phyloP scores from a whole-genome alignment of 1,140 invertebrate genomes.

The Stegodyphus dumicola region DNA sequence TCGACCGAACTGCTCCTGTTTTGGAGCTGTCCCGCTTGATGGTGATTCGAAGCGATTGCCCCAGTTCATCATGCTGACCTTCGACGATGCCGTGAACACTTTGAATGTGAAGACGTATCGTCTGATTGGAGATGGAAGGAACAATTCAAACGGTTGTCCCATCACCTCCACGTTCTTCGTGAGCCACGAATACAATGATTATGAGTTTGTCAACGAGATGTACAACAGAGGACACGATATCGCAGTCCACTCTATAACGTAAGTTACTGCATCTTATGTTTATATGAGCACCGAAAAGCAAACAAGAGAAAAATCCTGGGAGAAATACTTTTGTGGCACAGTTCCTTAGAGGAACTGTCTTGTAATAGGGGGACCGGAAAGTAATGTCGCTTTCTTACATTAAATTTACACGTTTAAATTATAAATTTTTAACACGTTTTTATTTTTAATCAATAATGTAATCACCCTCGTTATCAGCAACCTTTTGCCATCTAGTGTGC shows the following conservation, averaged over 20 bases:
- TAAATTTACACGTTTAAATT: too few relatives aligned
- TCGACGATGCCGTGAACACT: constrained; percentile 75
- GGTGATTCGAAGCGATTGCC: constrained; percentile 4
- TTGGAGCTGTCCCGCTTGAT: constrained; percentile 80
- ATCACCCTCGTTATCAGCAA: too few relatives aligned
- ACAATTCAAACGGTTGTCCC: constrained; percentile 69
- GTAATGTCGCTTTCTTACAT: too few relatives aligned
- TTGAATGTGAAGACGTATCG: constrained; percentile 58
- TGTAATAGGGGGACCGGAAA: too few relatives aligned
- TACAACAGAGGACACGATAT: constrained; percentile 72
- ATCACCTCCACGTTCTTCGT: constrained; percentile 73
- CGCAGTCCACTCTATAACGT: constrained; percentile 72
- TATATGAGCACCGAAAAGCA: too few relatives aligned
- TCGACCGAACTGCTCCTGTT: constrained; percentile 92
- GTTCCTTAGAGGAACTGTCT: too few relatives aligned
- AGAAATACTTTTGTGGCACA: too few relatives aligned
- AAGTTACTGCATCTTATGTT: constrained; percentile 28
- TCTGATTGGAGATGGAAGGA: constrained; percentile 57
- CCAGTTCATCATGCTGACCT: constrained; percentile 79
- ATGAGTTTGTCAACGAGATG: constrained; percentile 71
- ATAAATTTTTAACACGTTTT: too few relatives aligned
- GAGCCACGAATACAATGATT: constrained; percentile 73
- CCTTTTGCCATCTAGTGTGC: too few relatives aligned
- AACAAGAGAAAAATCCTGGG: too few relatives aligned
- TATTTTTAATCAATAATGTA: too few relatives aligned